Evolutionary conservation across 2,888 invertebrate species (phyloP).

Genomic region (Watsonalla binaria): DNA sequence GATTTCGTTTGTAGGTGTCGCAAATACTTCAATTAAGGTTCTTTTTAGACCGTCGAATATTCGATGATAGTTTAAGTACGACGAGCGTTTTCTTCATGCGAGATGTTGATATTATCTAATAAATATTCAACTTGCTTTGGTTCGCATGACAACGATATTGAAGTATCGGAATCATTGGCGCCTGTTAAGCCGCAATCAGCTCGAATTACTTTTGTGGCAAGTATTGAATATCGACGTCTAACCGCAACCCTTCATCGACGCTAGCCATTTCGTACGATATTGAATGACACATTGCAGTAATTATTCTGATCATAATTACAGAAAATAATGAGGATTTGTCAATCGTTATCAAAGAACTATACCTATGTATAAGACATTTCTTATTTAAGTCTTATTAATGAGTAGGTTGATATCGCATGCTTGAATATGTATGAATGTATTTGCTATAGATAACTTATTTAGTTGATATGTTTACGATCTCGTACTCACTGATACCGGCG

Average conservation of each 20-base stretch:
- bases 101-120: conserved; percentile 6
- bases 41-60: too few species aligned
- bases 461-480: conserved; percentile 47
- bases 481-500: conserved; percentile 11
- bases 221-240: conserved; percentile 49
- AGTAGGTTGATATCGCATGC: conserved; percentile 25
- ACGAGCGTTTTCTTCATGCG: too few species aligned
- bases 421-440: conserved; percentile 40
- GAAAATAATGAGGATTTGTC: conserved; percentile 1
- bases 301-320: conserved; percentile 17
- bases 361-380: too few species aligned
- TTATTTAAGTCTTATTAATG: conserved; percentile 5
- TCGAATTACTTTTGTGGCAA: conserved; percentile 50
- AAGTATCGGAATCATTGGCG: conserved; percentile 17
- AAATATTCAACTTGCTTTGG: background rate
- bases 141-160: conserved; percentile 10
- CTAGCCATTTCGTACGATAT: conserved; percentile 8
- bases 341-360: too few species aligned
- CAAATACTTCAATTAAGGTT: too few species aligned
- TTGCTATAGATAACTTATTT: conserved; percentile 39
- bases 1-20: too few species aligned
- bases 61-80: too few species aligned
- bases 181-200: conserved; percentile 51
- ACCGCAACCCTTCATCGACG: conserved; percentile 27
- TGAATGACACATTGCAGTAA: background rate